Evolutionary conservation across 2,888 invertebrate genomes (phyloP).

Genomic region (Timema podura): DNA sequence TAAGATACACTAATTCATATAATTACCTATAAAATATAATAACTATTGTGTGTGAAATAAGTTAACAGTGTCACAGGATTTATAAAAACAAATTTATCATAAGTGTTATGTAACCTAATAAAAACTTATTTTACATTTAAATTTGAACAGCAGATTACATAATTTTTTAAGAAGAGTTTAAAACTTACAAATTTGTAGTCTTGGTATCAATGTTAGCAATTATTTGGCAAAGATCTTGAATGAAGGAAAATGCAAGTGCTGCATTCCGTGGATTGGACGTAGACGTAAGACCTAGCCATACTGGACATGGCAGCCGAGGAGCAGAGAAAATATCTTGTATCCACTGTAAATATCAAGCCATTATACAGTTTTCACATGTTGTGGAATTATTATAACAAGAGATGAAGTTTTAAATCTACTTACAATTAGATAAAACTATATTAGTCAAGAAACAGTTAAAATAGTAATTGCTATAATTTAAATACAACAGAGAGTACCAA

Average conservation of each 20-base stretch:
- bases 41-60: too few species aligned
- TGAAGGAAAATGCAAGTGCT: conserved; percentile 26
- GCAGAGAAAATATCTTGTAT: conserved; percentile 64
- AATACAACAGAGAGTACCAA: too few species aligned
- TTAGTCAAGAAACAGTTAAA: too few species aligned
- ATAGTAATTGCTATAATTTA: too few species aligned
- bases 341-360: conserved; percentile 46
- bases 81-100: too few species aligned
- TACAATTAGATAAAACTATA: too few species aligned
- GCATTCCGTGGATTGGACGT: conserved; percentile 17
- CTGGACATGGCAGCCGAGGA: conserved; percentile 59
- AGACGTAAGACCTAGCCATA: conserved; percentile 58
- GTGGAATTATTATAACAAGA: too few species aligned
- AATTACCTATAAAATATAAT: too few species aligned
- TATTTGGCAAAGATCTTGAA: conserved; percentile 55
- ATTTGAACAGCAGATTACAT: conserved; percentile 9
- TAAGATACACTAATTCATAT: too few species aligned
- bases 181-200: conserved; percentile 82
- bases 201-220: conserved; percentile 74
- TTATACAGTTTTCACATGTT: conserved; percentile 1
- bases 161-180: conserved; percentile 13
- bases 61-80: too few species aligned
- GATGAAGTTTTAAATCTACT: too few species aligned
- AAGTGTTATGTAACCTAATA: too few species aligned
- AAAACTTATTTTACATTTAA: neutral